These are phyloP conservation scores for Numenius phaeopus DNA, from an alignment of 2,797 vertebrate genomes.

Conservation along the genomic window DNA sequence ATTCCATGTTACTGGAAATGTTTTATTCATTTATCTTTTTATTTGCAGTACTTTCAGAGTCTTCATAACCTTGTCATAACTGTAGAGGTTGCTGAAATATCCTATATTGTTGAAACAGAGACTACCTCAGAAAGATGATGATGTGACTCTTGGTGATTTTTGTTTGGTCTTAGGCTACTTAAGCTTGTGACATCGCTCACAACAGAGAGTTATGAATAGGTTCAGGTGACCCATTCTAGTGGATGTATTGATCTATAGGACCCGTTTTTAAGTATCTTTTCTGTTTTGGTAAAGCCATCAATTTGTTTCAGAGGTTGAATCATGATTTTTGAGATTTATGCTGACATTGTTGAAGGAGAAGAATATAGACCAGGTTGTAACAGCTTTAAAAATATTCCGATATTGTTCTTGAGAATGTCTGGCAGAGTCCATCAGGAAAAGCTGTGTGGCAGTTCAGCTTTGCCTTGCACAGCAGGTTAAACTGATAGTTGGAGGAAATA, in stretches of 20 bases:
- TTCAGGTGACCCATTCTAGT: slow-evolving; percentile 38
- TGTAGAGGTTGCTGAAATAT: slow-evolving; percentile 65
- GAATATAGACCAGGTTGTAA: neutral
- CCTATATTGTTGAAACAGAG: neutral
- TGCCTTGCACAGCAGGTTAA: neutral
- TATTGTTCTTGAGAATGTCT: slow-evolving; percentile 4
- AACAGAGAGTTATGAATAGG: slow-evolving; percentile 24
- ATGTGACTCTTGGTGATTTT: slow-evolving; percentile 64
- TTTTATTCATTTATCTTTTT: slow-evolving; percentile 59
- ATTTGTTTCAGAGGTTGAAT: slow-evolving; percentile 58
- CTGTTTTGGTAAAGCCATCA: slow-evolving; percentile 36
- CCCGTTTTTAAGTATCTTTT: slow-evolving; percentile 26
- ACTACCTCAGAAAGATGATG: slow-evolving; percentile 57
- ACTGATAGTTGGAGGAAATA: neutral
- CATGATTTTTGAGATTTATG: slow-evolving; percentile 42
- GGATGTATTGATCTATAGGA: slow-evolving; percentile 49
- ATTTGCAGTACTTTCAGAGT: slow-evolving; percentile 62
- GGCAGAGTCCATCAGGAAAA: neutral
- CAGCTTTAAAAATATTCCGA: slow-evolving; percentile 33
- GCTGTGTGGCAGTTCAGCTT: neutral
- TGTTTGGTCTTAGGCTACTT: slow-evolving; percentile 60
- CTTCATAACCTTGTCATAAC: slow-evolving; percentile 68
- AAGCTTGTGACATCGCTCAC: slow-evolving; percentile 51
- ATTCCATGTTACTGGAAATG: slow-evolving; percentile 55
- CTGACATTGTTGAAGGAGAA: slow-evolving; percentile 41